Percentiles rank a stretch among this genome's conserved stretches.
Conservation (phyloP, 1,140 invertebrate species). For the Cotesia glomerata region DNA sequence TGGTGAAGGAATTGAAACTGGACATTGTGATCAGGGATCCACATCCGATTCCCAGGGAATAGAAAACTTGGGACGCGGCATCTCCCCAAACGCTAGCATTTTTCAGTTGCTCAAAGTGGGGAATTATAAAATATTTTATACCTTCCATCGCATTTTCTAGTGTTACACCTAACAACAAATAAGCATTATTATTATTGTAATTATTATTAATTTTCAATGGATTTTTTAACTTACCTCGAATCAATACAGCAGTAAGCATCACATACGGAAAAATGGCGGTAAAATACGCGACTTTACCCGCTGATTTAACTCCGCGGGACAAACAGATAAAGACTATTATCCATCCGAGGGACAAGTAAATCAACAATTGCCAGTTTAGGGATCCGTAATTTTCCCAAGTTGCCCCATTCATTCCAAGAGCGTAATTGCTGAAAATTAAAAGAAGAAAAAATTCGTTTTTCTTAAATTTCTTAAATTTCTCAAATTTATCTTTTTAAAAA, state of each 20-base stretch:
- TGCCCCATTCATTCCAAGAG: constrained; percentile 67
- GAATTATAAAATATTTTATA: constrained; percentile 77
- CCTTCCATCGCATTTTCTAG: constrained; percentile 76
- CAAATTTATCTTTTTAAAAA: background rate
- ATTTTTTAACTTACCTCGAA: constrained; percentile 62
- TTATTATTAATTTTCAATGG: constrained; percentile 7
- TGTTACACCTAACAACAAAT: constrained; percentile 63
- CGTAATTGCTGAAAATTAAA: constrained; percentile 65
- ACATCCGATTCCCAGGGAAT: constrained; percentile 73
- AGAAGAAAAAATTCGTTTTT: background rate
- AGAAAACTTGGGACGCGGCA: constrained; percentile 76
- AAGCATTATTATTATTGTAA: too few species aligned
- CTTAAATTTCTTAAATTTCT: too few species aligned
- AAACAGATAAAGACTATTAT: constrained; percentile 75
- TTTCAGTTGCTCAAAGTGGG: constrained; percentile 73
- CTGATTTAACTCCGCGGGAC: constrained; percentile 73
- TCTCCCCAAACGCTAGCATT: constrained; percentile 69
- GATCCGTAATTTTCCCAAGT: constrained; percentile 71
- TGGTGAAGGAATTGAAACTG: constrained; percentile 76
- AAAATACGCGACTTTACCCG: constrained; percentile 84
- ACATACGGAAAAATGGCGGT: constrained; percentile 81
- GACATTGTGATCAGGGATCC: constrained; percentile 77
- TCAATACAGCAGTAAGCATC: constrained; percentile 71
- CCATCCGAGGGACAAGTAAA: constrained; percentile 76
- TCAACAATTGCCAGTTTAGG: constrained; percentile 75